These are phyloP conservation scores for Chaitophorus viminalis DNA, from an alignment of 2,888 invertebrate species.

Conservation along the genomic window DNA sequence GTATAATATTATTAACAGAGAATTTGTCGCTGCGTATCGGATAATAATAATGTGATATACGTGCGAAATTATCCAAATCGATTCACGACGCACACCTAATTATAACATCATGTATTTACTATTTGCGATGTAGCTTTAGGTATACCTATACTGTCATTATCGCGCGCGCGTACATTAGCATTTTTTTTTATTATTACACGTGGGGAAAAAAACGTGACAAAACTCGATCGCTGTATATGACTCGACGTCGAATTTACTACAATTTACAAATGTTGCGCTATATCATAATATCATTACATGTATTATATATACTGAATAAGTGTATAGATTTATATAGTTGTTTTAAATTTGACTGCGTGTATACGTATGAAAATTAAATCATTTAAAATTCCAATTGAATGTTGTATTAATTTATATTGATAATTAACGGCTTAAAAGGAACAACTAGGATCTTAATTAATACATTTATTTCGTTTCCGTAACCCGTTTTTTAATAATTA, in stretches of 20 bases:
- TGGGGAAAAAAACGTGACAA: not conserved
- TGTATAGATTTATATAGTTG: not conserved
- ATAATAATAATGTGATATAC: not conserved
- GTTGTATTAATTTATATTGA: not conserved
- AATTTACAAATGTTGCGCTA: not conserved
- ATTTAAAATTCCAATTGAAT: not conserved
- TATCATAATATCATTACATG: not conserved
- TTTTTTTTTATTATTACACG: not conserved
- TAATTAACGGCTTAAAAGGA: not conserved
- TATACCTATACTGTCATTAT: not conserved
- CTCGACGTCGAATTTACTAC: not conserved
- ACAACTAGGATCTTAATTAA: slow-evolving; percentile 8
- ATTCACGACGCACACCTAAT: not conserved
- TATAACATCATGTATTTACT: not conserved
- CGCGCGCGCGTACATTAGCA: not conserved
- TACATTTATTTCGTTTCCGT: not conserved
- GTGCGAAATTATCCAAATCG: not conserved
- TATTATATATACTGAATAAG: not conserved
- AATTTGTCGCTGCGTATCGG: no score
- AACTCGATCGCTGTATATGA: not conserved
- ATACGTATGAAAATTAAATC: not conserved
- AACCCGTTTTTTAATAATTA: not conserved
- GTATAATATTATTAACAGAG: no score
- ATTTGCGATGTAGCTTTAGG: no score
- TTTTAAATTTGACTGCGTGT: not conserved